Evolutionary conservation across 2,113 vertebrate species (phyloP).

Genomic region (Rhinopomastus cyanomelas): DNA sequence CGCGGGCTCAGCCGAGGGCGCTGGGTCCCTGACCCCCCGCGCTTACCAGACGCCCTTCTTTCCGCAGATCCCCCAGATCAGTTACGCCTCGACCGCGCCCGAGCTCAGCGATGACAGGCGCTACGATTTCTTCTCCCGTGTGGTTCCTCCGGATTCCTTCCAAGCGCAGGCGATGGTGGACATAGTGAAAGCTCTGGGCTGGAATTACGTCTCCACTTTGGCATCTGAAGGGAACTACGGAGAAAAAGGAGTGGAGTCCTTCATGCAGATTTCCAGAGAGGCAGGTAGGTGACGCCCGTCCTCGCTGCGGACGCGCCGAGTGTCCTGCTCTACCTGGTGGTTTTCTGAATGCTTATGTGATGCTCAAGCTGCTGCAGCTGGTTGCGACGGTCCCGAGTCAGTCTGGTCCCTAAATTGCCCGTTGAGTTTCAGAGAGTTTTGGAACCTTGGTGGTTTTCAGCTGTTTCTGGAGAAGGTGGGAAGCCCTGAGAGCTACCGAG

Average conservation of each 20-base stretch:
- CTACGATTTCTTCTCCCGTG: conserved; percentile 98
- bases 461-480: not conserved
- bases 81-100: conserved; percentile 96
- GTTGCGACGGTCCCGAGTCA: not conserved
- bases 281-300: conserved; percentile 81
- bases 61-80: conserved; percentile 96
- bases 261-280: conserved; percentile 96
- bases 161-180: conserved; percentile 99
- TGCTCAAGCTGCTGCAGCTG: not conserved
- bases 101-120: conserved; percentile 96
- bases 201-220: conserved; percentile 97
- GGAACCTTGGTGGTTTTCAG: not conserved
- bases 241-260: conserved; percentile 97
- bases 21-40: no score
- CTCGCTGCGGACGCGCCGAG: not conserved
- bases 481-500: not conserved
- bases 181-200: conserved; percentile 92
- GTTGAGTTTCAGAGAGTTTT: not conserved
- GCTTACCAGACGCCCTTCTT: conserved; percentile 63
- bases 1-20: not conserved
- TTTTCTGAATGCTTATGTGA: not conserved
- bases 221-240: conserved; percentile 98
- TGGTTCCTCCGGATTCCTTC: conserved; percentile 97
- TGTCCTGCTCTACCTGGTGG: not conserved
- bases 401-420: not conserved